phyloP scores from a whole-genome alignment of 2,113 vertebrate species.

The Serranochromis macrocephalus region DNA sequence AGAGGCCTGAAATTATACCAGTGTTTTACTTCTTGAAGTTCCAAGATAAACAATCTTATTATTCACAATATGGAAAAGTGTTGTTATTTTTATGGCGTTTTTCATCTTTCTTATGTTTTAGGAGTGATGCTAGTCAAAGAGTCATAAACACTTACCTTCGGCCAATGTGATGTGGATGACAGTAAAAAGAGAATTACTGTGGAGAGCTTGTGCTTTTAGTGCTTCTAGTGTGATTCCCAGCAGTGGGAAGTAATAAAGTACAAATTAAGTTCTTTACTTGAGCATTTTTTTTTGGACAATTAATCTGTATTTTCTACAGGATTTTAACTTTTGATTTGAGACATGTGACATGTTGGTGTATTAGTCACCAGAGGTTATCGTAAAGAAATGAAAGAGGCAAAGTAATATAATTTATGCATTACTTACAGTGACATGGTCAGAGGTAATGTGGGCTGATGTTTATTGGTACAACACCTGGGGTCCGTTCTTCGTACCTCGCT shows the following conservation, averaged over 20 bases:
- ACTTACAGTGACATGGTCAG: background rate
- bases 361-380: background rate
- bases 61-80: background rate
- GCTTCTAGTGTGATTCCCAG: background rate
- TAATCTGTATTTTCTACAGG: background rate
- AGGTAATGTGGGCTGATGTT: background rate
- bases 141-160: background rate
- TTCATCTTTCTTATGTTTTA: background rate
- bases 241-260: background rate
- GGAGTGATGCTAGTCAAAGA: background rate
- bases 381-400: background rate
- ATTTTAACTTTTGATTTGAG: background rate
- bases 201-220: background rate
- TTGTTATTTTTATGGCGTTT: background rate
- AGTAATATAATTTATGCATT: background rate
- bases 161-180: background rate
- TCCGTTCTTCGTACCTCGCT: too few species aligned
- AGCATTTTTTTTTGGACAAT: background rate
- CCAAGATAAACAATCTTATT: background rate
- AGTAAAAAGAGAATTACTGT: background rate
- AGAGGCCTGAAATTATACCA: background rate
- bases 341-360: background rate
- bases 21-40: background rate
- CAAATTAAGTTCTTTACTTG: background rate
- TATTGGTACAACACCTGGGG: background rate